These are phyloP conservation scores for Danio tinwini DNA, from an alignment of 2,797 vertebrate genomes.

Conservation along the genomic window DNA sequence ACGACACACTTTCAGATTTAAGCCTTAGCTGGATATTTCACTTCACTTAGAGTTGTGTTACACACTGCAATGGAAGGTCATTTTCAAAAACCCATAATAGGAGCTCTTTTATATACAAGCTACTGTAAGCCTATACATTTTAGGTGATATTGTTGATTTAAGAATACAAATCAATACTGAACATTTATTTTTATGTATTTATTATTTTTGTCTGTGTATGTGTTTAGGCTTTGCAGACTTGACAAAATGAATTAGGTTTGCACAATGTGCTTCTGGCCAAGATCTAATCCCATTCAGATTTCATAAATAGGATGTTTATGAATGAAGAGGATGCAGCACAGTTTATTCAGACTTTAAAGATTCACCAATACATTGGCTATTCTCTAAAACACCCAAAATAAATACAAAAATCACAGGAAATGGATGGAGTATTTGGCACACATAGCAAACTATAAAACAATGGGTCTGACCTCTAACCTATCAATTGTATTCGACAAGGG, in stretches of 20 bases:
- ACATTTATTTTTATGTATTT: too few relatives aligned
- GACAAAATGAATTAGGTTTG: not conserved
- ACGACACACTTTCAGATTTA: too few relatives aligned
- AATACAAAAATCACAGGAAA: slow-evolving; percentile 62
- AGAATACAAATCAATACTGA: too few relatives aligned
- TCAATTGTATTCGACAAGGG: slow-evolving; percentile 36
- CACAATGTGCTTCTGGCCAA: not conserved
- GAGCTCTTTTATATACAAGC: too few relatives aligned
- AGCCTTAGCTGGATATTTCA: too few relatives aligned
- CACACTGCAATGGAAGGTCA: too few relatives aligned
- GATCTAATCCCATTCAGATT: not conserved
- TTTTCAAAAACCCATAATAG: too few relatives aligned
- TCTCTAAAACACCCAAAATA: slow-evolving; percentile 56
- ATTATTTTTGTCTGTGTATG: not conserved
- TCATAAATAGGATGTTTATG: slow-evolving; percentile 73
- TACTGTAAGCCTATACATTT: too few relatives aligned
- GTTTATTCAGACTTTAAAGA: slow-evolving; percentile 60
- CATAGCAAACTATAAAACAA: slow-evolving; percentile 41
- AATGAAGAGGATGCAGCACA: slow-evolving; percentile 68
- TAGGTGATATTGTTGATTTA: too few relatives aligned
- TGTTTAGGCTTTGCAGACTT: not conserved
- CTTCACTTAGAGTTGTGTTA: too few relatives aligned
- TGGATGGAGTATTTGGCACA: slow-evolving; percentile 11
- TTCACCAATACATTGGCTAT: slow-evolving; percentile 35
- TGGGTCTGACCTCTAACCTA: slow-evolving; percentile 31